These are phyloP conservation scores for Melanogrammus aeglefinus DNA, from an alignment of 2,797 vertebrate species.

Conservation along the genomic window DNA sequence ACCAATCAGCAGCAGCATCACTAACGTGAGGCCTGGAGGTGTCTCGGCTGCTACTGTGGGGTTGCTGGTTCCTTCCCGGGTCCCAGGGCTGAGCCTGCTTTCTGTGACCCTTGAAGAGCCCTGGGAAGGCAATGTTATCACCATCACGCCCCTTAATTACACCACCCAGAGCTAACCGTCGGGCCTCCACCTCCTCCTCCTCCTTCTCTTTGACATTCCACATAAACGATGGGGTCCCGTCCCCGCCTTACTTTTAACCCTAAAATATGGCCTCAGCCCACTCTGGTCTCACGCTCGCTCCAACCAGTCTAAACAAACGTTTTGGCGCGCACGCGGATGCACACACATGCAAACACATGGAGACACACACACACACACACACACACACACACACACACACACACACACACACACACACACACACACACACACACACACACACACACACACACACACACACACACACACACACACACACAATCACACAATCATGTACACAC, in stretches of 20 bases:
- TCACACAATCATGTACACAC: constrained; percentile 18
- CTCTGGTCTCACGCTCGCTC: constrained; percentile 72
- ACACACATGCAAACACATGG: constrained; percentile 16
- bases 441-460: constrained; percentile 9
- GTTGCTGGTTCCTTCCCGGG: not conserved
- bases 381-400: constrained; percentile 11
- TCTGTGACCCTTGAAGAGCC: constrained; percentile 71
- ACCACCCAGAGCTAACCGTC: constrained; percentile 73
- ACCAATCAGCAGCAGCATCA: not conserved
- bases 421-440: not conserved
- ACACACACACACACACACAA: constrained; percentile 10
- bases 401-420: constrained; percentile 10
- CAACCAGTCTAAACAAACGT: constrained; percentile 76
- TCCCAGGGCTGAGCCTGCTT: constrained; percentile 35
- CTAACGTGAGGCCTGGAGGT: not conserved
- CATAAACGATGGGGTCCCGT: constrained; percentile 67
- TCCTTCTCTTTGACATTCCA: constrained; percentile 72
- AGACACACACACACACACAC: constrained; percentile 3
- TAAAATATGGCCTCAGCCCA: constrained; percentile 72
- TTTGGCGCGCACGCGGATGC: constrained; percentile 22
- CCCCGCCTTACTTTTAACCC: constrained; percentile 73
- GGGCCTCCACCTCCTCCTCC: constrained; percentile 66
- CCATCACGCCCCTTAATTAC: constrained; percentile 80
- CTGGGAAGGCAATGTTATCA: constrained; percentile 71
- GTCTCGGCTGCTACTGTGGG: not conserved